Evolutionary conservation across 92 coral and sea anemone species (phyloP).

Genomic region (Porites evermanni): DNA sequence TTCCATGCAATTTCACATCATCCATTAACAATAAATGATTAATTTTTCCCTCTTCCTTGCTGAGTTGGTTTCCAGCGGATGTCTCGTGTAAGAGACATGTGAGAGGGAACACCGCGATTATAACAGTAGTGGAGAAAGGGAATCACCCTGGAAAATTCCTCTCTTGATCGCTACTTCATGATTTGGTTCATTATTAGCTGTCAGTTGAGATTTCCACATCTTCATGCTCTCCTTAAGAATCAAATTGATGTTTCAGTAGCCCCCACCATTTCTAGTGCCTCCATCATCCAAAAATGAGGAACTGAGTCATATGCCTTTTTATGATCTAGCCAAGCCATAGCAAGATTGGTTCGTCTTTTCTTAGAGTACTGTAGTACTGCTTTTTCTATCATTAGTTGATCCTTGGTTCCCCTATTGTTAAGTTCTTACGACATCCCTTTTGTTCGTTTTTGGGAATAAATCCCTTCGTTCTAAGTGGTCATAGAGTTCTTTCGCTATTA

Average conservation of each 20-base stretch:
- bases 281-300: background rate
- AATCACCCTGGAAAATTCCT: background rate
- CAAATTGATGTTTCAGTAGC: no score
- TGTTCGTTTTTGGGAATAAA: background rate
- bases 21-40: background rate
- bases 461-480: background rate
- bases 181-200: no score
- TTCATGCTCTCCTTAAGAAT: no score
- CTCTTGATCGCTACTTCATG: background rate
- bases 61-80: background rate
- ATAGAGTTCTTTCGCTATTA: background rate
- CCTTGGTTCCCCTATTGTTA: background rate
- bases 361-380: background rate
- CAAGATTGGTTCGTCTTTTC: background rate
- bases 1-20: background rate
- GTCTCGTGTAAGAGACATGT: background rate
- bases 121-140: background rate
- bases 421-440: background rate
- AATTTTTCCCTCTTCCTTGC: background rate
- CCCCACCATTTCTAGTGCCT: no score
- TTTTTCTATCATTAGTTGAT: background rate
- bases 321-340: background rate
- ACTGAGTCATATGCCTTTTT: background rate
- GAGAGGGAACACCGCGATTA: background rate
- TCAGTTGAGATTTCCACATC: no score